These are phyloP conservation scores for Andricus quercusramuli DNA, from an alignment of 2,888 invertebrate species.

Conservation along the genomic window DNA sequence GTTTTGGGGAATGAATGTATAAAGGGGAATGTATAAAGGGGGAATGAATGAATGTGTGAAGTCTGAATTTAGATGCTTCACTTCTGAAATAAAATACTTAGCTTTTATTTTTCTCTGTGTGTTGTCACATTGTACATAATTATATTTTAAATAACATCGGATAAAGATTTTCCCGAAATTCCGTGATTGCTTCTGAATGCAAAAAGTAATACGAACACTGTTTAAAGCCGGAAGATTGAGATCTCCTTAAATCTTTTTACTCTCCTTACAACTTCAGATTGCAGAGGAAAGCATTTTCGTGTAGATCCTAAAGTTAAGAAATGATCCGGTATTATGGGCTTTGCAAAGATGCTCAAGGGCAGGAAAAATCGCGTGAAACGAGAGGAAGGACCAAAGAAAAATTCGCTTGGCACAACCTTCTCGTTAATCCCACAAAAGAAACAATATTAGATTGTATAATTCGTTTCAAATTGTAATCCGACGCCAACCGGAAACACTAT, in stretches of 20 bases:
- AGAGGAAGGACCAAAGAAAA: not conserved
- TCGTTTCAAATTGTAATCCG: slow-evolving; percentile 19
- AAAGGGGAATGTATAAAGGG: too few species aligned
- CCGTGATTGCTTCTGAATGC: not conserved
- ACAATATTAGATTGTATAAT: slow-evolving; percentile 26
- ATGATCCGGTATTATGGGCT: slow-evolving; percentile 36
- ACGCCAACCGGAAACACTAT: slow-evolving; percentile 42
- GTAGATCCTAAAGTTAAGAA: slow-evolving; percentile 35
- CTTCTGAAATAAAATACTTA: too few species aligned
- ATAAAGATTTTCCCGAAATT: not conserved
- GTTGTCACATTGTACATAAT: too few species aligned
- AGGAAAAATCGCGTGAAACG: slow-evolving; percentile 19
- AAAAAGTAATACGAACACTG: not conserved
- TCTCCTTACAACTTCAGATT: slow-evolving; percentile 12
- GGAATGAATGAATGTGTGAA: too few species aligned
- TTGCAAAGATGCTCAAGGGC: not conserved
- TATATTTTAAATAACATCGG: not conserved
- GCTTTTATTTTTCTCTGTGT: too few species aligned
- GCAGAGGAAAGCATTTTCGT: slow-evolving; percentile 30
- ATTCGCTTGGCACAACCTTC: slow-evolving; percentile 17
- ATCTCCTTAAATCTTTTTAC: slow-evolving; percentile 21
- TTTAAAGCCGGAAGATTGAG: slow-evolving; percentile 26
- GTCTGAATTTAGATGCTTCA: too few species aligned
- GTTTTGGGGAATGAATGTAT: too few species aligned
- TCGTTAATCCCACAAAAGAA: slow-evolving; percentile 12